phyloP scores from a whole-genome alignment of 2,888 invertebrate genomes.

The Thymelicus lineola region DNA sequence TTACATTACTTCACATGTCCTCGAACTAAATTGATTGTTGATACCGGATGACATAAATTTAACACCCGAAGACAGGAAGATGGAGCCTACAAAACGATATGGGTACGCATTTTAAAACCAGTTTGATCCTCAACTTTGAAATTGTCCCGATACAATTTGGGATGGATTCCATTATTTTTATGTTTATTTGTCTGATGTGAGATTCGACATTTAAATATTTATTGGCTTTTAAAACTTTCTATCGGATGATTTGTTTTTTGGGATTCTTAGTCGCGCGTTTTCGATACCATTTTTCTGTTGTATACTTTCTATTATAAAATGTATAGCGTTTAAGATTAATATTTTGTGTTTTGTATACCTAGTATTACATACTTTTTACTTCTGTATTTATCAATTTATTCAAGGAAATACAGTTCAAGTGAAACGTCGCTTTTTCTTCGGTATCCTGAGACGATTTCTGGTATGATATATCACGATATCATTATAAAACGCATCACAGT shows the following conservation, averaged over 20 bases:
- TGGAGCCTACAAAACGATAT: slow-evolving; percentile 34
- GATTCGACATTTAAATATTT: slow-evolving; percentile 63
- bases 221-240: slow-evolving; percentile 61
- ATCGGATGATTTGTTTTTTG: slow-evolving; percentile 41
- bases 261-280: slow-evolving; percentile 27
- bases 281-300: not conserved
- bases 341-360: not conserved
- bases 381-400: too few relatives aligned
- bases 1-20: slow-evolving; percentile 23
- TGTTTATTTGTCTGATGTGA: slow-evolving; percentile 51
- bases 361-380: too few relatives aligned
- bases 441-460: too few relatives aligned
- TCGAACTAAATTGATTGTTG: slow-evolving; percentile 30
- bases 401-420: too few relatives aligned
- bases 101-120: slow-evolving; percentile 36
- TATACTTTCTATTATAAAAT: not conserved
- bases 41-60: slow-evolving; percentile 38
- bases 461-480: too few relatives aligned
- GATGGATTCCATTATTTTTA: slow-evolving; percentile 43
- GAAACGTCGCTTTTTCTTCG: too few relatives aligned
- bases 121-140: slow-evolving; percentile 23
- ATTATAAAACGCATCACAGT: too few relatives aligned
- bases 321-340: not conserved
- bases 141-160: slow-evolving; percentile 41
- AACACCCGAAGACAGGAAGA: slow-evolving; percentile 42